A percentile compares a stretch with the other conserved stretches of the same genome.
Conservation (phyloP, 2,113 vertebrate species). For the Poecilia latipinna region DNA sequence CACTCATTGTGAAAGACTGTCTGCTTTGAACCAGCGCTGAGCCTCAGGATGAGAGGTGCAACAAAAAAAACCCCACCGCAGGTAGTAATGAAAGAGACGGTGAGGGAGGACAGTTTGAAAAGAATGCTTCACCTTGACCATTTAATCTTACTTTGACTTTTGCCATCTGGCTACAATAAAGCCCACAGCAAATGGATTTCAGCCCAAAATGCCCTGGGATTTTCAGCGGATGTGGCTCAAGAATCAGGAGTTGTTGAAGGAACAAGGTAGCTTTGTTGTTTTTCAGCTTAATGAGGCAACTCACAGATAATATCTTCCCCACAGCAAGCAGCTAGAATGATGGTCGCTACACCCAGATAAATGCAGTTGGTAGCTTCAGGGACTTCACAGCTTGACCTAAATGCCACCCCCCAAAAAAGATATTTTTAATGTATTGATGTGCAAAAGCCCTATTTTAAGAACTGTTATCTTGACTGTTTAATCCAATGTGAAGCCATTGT, state of each 20-base stretch:
- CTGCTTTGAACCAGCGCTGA: conserved; percentile 18
- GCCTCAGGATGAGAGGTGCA: conserved; percentile 20
- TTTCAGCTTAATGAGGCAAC: conserved; percentile 32
- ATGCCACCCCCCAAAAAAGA: conserved; percentile 4
- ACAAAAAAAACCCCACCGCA: conserved; percentile 10
- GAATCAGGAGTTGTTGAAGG: conserved; percentile 7
- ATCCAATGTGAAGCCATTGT: background rate
- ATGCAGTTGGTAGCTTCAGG: conserved; percentile 14
- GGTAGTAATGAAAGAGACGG: conserved; percentile 40
- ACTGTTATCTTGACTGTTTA: background rate
- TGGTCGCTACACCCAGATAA: conserved; percentile 18
- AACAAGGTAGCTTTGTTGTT: conserved; percentile 5
- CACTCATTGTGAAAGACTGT: conserved; percentile 50
- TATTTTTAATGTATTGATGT: background rate
- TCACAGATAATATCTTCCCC: conserved; percentile 14
- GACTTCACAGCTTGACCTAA: conserved; percentile 14
- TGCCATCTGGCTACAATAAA: conserved; percentile 4
- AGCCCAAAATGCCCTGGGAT: background rate
- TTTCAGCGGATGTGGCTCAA: background rate
- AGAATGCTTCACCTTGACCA: conserved; percentile 8
- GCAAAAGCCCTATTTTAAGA: background rate
- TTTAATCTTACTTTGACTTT: conserved; percentile 1
- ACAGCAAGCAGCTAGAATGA: conserved; percentile 13
- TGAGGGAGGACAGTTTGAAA: conserved; percentile 7
- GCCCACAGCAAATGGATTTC: conserved; percentile 6